Conservation (phyloP, 2,113 vertebrate species). For the Phrynosoma platyrhinos region DNA sequence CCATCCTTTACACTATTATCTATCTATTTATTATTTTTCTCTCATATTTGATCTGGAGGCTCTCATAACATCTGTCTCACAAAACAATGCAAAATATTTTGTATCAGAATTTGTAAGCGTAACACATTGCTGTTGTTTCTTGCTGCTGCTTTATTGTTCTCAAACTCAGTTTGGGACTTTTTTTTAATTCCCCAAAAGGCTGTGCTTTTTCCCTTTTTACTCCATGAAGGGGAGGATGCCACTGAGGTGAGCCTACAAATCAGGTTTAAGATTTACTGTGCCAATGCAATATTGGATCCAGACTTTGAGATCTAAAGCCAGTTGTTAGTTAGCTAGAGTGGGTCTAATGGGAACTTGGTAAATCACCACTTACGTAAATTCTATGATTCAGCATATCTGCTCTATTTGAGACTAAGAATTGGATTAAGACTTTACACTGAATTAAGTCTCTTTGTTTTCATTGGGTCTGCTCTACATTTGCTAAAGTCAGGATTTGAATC, state of each 20-base stretch:
- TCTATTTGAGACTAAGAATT: too few relatives aligned
- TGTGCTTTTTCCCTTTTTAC: constrained; percentile 38
- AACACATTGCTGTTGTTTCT: constrained; percentile 63
- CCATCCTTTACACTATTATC: constrained; percentile 57
- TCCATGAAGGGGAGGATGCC: background rate
- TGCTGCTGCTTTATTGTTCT: background rate
- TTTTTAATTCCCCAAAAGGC: constrained; percentile 56
- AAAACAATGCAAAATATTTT: constrained; percentile 71
- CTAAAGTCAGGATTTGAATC: background rate
- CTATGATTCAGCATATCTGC: too few relatives aligned
- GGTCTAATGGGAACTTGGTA: too few relatives aligned
- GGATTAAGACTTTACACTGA: too few relatives aligned
- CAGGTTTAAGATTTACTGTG: background rate
- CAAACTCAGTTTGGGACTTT: constrained; percentile 51
- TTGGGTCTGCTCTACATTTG: too few relatives aligned
- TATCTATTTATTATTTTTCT: constrained; percentile 82
- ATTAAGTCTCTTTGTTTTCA: too few relatives aligned
- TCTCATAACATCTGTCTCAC: constrained; percentile 75
- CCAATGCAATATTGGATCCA: too few relatives aligned
- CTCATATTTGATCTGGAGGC: constrained; percentile 75
- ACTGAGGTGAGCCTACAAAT: background rate
- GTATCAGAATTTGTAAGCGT: constrained; percentile 69
- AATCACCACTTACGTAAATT: too few relatives aligned
- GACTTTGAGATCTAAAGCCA: too few relatives aligned
- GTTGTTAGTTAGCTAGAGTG: too few relatives aligned